phyloP scores from a whole-genome alignment of 2,797 vertebrate species.

The Neostethus bicornis region DNA sequence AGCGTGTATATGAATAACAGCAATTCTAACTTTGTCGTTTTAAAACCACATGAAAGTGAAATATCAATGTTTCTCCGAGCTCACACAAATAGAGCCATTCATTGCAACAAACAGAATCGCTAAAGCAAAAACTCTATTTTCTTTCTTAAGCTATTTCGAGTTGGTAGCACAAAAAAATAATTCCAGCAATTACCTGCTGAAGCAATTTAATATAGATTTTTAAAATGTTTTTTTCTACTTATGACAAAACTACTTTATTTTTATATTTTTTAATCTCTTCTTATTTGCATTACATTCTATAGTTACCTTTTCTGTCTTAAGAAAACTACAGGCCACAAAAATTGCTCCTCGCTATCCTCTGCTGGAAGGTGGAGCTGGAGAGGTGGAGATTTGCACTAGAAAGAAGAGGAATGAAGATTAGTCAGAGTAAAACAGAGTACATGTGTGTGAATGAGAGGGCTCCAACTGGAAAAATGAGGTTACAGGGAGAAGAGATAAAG shows the following conservation, averaged over 20 bases:
- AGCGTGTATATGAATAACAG: background rate
- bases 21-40: no score
- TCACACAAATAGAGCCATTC: background rate
- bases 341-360: constrained; percentile 18
- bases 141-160: background rate
- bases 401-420: no score
- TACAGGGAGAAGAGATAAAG: no score
- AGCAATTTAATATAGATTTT: constrained; percentile 2
- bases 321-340: constrained; percentile 31
- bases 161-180: background rate
- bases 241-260: constrained; percentile 5
- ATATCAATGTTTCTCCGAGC: no score
- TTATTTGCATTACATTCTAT: constrained; percentile 7
- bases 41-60: no score
- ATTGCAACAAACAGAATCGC: background rate
- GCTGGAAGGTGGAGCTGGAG: no score
- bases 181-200: constrained; percentile 1
- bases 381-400: no score
- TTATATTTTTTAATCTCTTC: constrained; percentile 3
- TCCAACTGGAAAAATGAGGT: no score
- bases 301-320: constrained; percentile 16
- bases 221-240: no score
- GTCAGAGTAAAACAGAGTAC: no score
- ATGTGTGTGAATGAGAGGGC: no score
- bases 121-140: constrained; percentile 1